Evolutionary conservation across 2,797 vertebrate genomes (phyloP), one percentile per base, ranked within the genome.

Genomic region (Gallinago stenura): DNA sequence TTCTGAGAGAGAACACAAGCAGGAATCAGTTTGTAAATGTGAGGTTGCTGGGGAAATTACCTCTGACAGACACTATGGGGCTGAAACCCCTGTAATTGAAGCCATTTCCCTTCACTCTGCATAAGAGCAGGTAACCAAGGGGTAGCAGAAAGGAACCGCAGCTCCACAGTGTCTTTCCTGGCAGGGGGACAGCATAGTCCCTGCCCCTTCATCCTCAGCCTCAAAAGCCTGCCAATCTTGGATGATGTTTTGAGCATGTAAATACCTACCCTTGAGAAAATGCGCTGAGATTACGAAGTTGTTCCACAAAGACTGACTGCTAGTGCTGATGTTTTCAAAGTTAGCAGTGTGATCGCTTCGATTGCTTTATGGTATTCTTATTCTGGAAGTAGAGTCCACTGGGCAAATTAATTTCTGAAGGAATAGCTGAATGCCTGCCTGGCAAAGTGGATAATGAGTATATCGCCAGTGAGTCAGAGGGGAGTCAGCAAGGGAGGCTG

Each of bases 321-420:
- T 58, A 61, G 24, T 0, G 0, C 14, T 46, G 75, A 28, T 71
- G 57, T 58, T 91, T 94, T 76, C 76, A 72, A 88, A 92, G 79
- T 75, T 41, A 83, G 26, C 46, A 58, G 30, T 10, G 15, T 60
- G 65, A 68, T 76, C 8, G 2, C 56, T 91, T 60, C 13, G 35
- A 56, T 13, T 70, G 9, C 33, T 12, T 71, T 82, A 41, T 18
- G 25, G 19, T 88, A 60, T 76, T 84, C 71, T 89, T 72, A 33
- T 33, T 88, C 33, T 93, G 82, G 51, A 86, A 93, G 46, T 17
- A 86, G 33, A 94, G 22, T 84, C 69, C 77, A 79, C 31, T 25
- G 58, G 41, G 46, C 62, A 95, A 93, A 94, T 86, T 76, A 91
- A 90, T 91, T 95, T 95, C 76, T 88, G 82, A 85, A 92, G 72